phyloP scores from a whole-genome alignment of 2,113 vertebrate genomes.

The Saccopteryx leptura region DNA sequence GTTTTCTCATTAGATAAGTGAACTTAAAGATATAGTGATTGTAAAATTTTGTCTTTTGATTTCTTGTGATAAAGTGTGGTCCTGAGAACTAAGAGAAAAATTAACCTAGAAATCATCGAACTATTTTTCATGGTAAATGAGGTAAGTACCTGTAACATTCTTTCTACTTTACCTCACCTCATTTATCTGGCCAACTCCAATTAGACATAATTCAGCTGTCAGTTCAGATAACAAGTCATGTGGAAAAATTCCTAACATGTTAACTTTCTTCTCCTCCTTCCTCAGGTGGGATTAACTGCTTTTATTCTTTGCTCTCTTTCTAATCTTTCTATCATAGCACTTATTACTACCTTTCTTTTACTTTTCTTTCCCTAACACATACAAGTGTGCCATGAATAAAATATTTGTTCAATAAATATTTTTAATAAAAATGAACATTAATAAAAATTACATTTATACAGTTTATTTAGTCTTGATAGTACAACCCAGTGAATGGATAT shows the following conservation, averaged over 20 bases:
- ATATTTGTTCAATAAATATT: background rate
- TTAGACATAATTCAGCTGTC: background rate
- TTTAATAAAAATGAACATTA: background rate
- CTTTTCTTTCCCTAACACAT: background rate
- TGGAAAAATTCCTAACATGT: background rate
- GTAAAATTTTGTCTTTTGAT: background rate
- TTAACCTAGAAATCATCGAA: background rate
- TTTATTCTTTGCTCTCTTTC: background rate
- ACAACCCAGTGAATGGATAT: background rate
- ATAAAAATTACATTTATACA: background rate
- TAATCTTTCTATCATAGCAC: background rate
- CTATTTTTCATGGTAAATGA: background rate
- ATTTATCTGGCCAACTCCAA: background rate
- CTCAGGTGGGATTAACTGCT: background rate
- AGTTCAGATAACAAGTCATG: background rate
- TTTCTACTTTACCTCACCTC: background rate
- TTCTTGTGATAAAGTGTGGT: background rate
- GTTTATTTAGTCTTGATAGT: background rate
- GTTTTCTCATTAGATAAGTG: background rate
- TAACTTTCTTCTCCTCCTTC: background rate
- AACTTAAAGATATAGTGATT: background rate
- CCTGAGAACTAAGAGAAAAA: constrained; percentile 6
- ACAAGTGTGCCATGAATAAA: background rate
- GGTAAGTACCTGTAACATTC: background rate
- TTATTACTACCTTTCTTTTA: background rate